Percentiles rank a stretch among this genome's conserved stretches.
phyloP scores from a whole-genome alignment of 2,797 vertebrate genomes.

The Sebastolobus altivelis region DNA sequence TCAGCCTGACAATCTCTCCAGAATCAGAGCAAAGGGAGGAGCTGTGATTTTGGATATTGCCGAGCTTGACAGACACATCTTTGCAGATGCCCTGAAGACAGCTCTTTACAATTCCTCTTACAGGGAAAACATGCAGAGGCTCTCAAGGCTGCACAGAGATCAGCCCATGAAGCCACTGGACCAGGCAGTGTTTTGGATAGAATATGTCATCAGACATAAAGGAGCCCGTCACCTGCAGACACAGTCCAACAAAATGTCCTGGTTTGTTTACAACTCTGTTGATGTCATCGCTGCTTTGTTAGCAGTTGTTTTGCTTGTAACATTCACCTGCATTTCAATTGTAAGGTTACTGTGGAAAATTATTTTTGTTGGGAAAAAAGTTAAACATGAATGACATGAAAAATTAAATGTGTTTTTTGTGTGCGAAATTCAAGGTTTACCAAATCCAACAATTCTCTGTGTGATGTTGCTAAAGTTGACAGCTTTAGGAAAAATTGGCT shows the following conservation, averaged over 20 bases:
- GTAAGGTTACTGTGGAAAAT: constrained; percentile 49
- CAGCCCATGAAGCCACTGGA: constrained; percentile 78
- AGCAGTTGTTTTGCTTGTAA: constrained; percentile 21
- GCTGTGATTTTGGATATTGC: constrained; percentile 75
- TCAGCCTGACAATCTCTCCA: constrained; percentile 81
- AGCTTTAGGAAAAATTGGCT: not conserved
- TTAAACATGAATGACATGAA: constrained; percentile 58
- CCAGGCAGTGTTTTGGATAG: constrained; percentile 83
- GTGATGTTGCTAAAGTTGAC: not conserved
- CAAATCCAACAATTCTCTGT: not conserved
- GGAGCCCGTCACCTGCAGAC: constrained; percentile 79
- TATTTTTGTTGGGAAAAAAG: constrained; percentile 49
- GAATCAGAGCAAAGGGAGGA: constrained; percentile 73
- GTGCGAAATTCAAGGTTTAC: not conserved
- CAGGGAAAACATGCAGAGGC: constrained; percentile 79
- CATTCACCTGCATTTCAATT: constrained; percentile 35
- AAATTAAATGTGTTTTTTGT: not conserved
- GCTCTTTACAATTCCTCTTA: constrained; percentile 78
- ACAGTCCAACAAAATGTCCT: constrained; percentile 77
- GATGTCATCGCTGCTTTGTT: constrained; percentile 74
- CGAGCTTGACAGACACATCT: constrained; percentile 58
- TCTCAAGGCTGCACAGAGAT: constrained; percentile 81
- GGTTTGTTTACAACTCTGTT: constrained; percentile 77
- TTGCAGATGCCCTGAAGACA: constrained; percentile 72
- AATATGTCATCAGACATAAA: constrained; percentile 84